Evolutionary conservation across 2,797 vertebrate species (phyloP).

Genomic region (Danio albolineatus): DNA sequence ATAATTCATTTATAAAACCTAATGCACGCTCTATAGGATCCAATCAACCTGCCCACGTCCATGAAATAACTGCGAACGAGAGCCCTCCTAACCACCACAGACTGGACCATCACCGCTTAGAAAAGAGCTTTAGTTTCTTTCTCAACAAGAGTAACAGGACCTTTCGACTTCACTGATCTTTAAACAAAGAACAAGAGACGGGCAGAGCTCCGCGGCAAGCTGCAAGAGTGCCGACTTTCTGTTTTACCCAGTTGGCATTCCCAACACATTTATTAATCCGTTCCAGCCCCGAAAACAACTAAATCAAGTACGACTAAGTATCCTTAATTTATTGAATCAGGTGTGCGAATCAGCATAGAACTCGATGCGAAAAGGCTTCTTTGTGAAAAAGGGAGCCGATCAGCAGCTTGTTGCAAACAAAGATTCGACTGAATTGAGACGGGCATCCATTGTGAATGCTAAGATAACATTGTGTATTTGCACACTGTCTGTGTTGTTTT

Average conservation of each 20-base stretch:
- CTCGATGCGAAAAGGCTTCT: conserved; percentile 31
- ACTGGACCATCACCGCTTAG: conserved; percentile 6
- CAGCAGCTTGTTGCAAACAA: neutral
- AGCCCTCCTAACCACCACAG: conserved; percentile 18
- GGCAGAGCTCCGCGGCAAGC: neutral
- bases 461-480: neutral
- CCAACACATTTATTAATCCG: conserved; percentile 17
- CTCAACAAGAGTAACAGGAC: conserved; percentile 18
- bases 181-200: conserved; percentile 37
- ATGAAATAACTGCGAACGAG: neutral
- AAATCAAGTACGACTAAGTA: conserved; percentile 36
- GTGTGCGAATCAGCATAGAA: conserved; percentile 13
- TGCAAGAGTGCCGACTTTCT: neutral
- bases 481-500: neutral
- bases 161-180: conserved; percentile 35
- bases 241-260: neutral
- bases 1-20: conserved; percentile 20
- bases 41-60: conserved; percentile 13
- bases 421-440: conserved; percentile 5
- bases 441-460: neutral
- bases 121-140: conserved; percentile 27
- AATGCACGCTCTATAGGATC: conserved; percentile 8
- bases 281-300: conserved; percentile 27
- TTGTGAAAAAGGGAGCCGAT: neutral
- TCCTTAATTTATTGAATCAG: conserved; percentile 41